A percentile compares a stretch with the other conserved stretches of the same genome.
Evolutionary conservation across 2,888 invertebrate species (phyloP).

Genomic region (Noctua comes): DNA sequence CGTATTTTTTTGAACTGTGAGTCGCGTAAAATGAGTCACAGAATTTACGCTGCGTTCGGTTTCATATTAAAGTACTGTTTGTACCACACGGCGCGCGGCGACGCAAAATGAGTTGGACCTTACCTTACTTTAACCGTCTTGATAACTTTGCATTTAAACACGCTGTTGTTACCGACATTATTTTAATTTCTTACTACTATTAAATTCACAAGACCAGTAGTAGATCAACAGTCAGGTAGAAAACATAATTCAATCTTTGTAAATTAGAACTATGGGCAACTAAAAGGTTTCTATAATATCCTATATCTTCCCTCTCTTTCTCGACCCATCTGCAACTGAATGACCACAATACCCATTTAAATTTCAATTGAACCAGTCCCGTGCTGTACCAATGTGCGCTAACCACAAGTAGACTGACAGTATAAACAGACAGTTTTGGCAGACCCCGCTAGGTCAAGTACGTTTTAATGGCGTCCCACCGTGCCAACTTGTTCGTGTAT

Average conservation of each 20-base stretch:
- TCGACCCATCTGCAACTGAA: neutral
- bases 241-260: neutral
- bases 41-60: too few relatives aligned
- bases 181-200: neutral
- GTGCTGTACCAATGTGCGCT: neutral
- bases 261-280: neutral
- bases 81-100: too few relatives aligned
- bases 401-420: constrained; percentile 35
- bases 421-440: constrained; percentile 47
- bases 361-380: neutral
- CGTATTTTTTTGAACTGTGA: too few relatives aligned
- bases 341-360: neutral
- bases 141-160: neutral
- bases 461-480: constrained; percentile 35
- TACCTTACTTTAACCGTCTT: neutral
- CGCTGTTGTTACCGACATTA: neutral
- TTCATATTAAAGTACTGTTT: too few relatives aligned
- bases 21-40: too few relatives aligned
- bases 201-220: neutral
- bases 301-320: neutral
- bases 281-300: neutral
- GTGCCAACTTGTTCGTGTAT: constrained; percentile 51
- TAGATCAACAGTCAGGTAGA: neutral
- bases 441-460: constrained; percentile 45
- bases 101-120: too few relatives aligned